phyloP scores from a whole-genome alignment of 1,140 invertebrate genomes.

The Rhynchophorus ferrugineus region DNA sequence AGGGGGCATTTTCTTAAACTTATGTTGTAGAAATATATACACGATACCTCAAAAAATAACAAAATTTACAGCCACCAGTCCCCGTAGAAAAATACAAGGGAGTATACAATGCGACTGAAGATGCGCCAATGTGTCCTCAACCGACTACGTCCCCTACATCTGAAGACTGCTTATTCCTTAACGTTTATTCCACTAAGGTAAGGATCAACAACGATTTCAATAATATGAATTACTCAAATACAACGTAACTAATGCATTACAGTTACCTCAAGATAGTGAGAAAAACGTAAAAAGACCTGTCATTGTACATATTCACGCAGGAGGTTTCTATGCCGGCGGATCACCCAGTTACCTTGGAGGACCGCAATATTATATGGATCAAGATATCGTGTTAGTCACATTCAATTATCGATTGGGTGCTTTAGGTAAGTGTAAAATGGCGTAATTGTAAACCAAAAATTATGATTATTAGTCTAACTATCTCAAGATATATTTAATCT shows the following conservation, averaged over 20 bases:
- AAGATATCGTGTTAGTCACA: conserved; percentile 50
- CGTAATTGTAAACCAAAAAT: no score
- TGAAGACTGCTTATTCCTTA: conserved; percentile 64
- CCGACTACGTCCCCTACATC: conserved; percentile 46
- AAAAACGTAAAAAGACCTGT: conserved; percentile 39
- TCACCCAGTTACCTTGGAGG: conserved; percentile 32
- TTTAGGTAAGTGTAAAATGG: conserved; percentile 42
- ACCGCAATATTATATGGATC: conserved; percentile 45
- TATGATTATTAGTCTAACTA: no score
- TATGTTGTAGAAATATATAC: no score
- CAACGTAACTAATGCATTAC: conserved; percentile 19
- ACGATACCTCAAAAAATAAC: no score
- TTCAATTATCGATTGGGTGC: conserved; percentile 51
- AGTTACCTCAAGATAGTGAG: conserved; percentile 29
- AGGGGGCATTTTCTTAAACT: no score
- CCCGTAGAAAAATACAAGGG: conserved; percentile 48
- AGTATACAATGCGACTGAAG: conserved; percentile 49
- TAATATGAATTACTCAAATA: background rate
- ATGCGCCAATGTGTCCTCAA: conserved; percentile 47
- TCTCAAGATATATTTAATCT: background rate
- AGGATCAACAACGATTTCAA: background rate
- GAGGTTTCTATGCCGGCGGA: conserved; percentile 37
- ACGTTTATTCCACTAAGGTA: conserved; percentile 53
- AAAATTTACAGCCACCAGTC: conserved; percentile 34
- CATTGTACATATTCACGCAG: conserved; percentile 48